phyloP scores from a whole-genome alignment of 2,113 vertebrate genomes.

The Craseonycteris thonglongyai region DNA sequence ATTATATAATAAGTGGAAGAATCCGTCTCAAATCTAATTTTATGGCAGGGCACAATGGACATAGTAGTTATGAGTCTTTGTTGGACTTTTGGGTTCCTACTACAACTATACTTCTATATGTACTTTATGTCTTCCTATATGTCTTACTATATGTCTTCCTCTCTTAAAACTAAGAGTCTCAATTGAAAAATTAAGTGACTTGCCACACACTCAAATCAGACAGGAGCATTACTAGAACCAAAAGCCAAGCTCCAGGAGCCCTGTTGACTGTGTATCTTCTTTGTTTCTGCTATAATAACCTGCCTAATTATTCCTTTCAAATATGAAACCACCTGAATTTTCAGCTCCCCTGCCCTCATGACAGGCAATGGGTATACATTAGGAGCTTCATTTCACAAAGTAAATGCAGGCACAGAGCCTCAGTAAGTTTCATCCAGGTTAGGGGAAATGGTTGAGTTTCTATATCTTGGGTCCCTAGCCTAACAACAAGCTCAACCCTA shows the following conservation, averaged over 20 bases:
- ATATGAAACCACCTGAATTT: neutral
- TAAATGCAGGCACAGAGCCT: neutral
- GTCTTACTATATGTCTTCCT: no score
- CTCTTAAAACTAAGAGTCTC: neutral
- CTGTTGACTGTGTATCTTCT: neutral
- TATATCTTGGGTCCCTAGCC: neutral
- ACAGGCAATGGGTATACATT: neutral
- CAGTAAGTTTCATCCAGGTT: neutral
- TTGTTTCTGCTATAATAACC: neutral
- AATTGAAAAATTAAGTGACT: neutral
- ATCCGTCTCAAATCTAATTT: neutral
- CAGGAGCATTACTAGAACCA: neutral
- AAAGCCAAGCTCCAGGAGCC: neutral
- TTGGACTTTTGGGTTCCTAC: neutral
- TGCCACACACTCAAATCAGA: neutral
- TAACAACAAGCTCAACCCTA: neutral
- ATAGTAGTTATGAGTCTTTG: no score
- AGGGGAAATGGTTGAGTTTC: neutral
- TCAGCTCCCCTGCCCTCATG: neutral
- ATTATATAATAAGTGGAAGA: neutral
- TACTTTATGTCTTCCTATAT: neutral
- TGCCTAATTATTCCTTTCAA: neutral
- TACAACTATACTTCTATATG: neutral
- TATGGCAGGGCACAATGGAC: neutral
- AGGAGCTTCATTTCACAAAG: neutral